Conservation (phyloP, 2,888 invertebrate species). For the Dynastes hyllus region DNA sequence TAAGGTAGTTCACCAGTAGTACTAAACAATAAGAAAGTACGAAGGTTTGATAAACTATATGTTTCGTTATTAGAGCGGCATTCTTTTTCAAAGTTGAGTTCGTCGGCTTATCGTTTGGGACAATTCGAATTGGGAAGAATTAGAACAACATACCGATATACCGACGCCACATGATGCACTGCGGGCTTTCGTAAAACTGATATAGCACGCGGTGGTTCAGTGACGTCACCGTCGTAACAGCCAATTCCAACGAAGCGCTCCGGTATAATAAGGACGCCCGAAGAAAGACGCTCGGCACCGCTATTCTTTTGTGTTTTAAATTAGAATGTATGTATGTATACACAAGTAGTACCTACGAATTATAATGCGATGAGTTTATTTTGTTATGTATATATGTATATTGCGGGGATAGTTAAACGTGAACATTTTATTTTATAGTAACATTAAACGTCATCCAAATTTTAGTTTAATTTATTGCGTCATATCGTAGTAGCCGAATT, state of each 20-base stretch:
- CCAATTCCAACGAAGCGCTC: conserved; percentile 46
- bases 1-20: not conserved
- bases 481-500: too few species aligned
- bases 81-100: conserved; percentile 20
- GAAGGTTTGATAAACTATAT: not conserved
- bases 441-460: not conserved
- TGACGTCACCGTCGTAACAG: conserved; percentile 53
- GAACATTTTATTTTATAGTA: conserved; percentile 1
- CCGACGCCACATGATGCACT: conserved; percentile 50
- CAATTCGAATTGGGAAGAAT: conserved; percentile 12
- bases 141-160: conserved; percentile 28
- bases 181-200: conserved; percentile 48
- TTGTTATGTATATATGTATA: not conserved
- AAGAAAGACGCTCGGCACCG: conserved; percentile 35
- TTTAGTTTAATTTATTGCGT: too few species aligned
- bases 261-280: conserved; percentile 44
- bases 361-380: not conserved
- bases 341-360: not conserved
- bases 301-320: conserved; percentile 32
- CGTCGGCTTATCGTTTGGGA: conserved; percentile 1
- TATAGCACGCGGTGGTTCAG: conserved; percentile 53
- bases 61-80: not conserved
- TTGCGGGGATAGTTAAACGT: conserved; percentile 6
- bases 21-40: too few species aligned
- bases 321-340: conserved; percentile 34